Evolutionary conservation across 2,888 invertebrate species (phyloP), one percentile per base, ranked within the genome.

Genomic region (Lepidonotus clava): DNA sequence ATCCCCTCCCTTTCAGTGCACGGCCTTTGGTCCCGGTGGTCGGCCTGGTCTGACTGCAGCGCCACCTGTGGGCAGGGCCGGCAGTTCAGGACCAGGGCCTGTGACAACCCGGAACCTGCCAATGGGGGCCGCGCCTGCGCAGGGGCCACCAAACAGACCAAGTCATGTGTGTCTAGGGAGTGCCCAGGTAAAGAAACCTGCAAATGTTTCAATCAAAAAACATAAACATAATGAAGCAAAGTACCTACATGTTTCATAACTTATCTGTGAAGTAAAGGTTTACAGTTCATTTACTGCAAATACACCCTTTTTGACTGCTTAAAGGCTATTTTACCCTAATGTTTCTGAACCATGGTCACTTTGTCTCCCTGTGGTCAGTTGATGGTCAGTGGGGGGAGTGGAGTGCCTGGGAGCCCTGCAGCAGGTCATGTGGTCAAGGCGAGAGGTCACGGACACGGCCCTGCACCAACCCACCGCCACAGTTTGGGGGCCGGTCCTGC

Each of bases 11-110:
- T 90, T 90, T 34, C 89, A 93, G 93, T 94, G 18, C 91, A 95
- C 90, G 95, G 95, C 28, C 91, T 90, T 34, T 94, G 95, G 95
- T 95, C 95, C 0, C 86, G 91, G 0, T 96, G 96, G 96, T 95
- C 95, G 1, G 90, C 90, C 0, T 96, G 96, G 96, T 95, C 95
- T 8, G 88, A 93, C 11, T 96, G 96, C 89, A 95, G 95, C 61
- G 92, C 93, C 0, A 91, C 95, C 0, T 96, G 96, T 92, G 95
- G 95, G 5, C 91, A 91, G 18, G 96, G 95, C n/a, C 93, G 95
- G 11, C 95, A 95, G 90, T 93, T 94, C 46, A 93, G 96, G 51
- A 93, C 93, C 0, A 92, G 96, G 0, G 93, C 94, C 11, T 96
- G 96, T 91, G 93, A 94, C 46, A 93, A 92, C 85, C 95, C 95